phyloP scores from a whole-genome alignment of 1,140 invertebrate genomes.

The Amyelois transitella region DNA sequence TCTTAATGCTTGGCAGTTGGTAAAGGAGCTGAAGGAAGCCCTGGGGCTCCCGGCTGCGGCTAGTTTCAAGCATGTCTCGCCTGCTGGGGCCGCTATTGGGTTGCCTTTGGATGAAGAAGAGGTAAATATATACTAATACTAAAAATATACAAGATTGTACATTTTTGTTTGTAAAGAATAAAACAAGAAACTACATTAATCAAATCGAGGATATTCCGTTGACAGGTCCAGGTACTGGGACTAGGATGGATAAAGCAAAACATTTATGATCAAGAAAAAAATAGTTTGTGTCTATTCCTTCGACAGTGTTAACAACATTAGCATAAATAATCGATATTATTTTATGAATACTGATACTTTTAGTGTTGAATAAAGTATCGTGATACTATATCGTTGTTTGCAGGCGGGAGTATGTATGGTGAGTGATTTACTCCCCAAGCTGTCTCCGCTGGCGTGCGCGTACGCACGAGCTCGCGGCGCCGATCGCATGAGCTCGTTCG shows the following conservation, averaged over 20 bases:
- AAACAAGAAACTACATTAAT: too few relatives aligned
- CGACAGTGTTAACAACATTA: too few relatives aligned
- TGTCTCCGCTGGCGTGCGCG: conserved; percentile 93
- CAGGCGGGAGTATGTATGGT: conserved; percentile 96
- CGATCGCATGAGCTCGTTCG: conserved; percentile 99
- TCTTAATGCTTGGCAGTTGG: conserved; percentile 97
- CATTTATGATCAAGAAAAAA: too few relatives aligned
- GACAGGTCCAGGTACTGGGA: too few relatives aligned
- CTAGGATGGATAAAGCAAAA: too few relatives aligned
- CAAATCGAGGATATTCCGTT: too few relatives aligned
- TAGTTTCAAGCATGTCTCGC: conserved; percentile 98
- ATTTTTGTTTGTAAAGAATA: too few relatives aligned
- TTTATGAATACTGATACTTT: too few relatives aligned
- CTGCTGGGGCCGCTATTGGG: conserved; percentile 95
- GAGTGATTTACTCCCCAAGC: conserved; percentile 83
- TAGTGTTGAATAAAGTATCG: too few relatives aligned
- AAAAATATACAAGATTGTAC: neutral
- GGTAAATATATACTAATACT: conserved; percentile 36
- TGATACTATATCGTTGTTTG: neutral
- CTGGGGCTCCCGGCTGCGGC: conserved; percentile 92
- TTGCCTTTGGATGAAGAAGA: conserved; percentile 82
- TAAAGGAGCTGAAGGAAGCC: conserved; percentile 88
- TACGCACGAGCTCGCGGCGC: conserved; percentile 97
- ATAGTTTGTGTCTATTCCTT: too few relatives aligned
- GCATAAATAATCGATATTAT: too few relatives aligned